phyloP scores from a whole-genome alignment of 2,113 vertebrate species.

The Tretioscincus oriximinensis region DNA sequence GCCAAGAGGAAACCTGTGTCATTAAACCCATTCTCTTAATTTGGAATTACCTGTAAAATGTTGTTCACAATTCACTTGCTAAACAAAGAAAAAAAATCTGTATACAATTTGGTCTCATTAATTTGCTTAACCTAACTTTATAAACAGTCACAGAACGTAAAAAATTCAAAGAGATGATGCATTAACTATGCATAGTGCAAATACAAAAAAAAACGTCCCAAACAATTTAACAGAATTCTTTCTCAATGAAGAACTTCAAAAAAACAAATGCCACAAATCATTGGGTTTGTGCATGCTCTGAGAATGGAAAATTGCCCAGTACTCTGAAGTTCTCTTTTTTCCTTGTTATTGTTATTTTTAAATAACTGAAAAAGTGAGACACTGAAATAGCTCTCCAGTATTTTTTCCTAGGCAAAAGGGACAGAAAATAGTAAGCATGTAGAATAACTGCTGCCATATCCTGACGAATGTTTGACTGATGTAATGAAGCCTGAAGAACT shows the following conservation, averaged over 20 bases:
- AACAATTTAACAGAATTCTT: background rate
- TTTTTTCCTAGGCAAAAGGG: background rate
- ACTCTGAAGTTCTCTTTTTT: background rate
- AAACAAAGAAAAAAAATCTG: background rate
- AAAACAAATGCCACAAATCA: background rate
- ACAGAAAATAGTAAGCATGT: background rate
- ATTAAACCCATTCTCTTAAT: too few species aligned
- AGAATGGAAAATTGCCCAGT: background rate
- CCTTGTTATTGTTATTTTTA: background rate
- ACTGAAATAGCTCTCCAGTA: background rate
- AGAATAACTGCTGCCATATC: background rate
- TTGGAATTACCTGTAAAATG: too few species aligned
- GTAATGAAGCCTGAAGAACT: constrained; percentile 5
- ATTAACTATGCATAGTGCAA: background rate
- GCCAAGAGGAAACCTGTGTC: too few species aligned
- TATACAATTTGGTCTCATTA: too few species aligned
- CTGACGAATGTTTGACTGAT: background rate
- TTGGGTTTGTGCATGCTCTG: background rate
- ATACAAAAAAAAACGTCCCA: background rate
- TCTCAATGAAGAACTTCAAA: background rate
- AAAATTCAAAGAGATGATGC: background rate
- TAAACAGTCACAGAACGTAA: background rate
- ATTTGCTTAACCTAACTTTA: background rate
- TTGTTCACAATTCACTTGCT: background rate
- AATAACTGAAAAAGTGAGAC: background rate